Evolutionary conservation across 2,797 vertebrate species (phyloP), one percentile per base, ranked within the genome.

Genomic region (Gambelia wislizenii): DNA sequence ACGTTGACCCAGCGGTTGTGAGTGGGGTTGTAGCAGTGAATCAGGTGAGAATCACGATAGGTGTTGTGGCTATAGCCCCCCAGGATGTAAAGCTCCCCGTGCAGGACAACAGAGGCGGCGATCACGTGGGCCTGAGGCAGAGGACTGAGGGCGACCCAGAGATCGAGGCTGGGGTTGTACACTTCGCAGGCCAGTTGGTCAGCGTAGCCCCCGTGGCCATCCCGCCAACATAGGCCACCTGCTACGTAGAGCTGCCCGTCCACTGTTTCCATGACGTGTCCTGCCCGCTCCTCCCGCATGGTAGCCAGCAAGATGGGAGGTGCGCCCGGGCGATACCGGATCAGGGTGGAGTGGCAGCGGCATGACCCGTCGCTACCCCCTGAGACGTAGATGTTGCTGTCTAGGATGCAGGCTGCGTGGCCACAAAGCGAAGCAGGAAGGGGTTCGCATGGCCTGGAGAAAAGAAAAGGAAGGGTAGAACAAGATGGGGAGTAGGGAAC

Each of bases 41-140:
- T 96, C 92, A 97, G 91, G 52, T 98, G 96, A 0, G 96, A 97
- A 54, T 98, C 96, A 59, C 94, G 95, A 0, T 97, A 97, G 4
- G 97, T 97, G 25, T 95, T 94, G 16, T 96, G 97, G 27, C 98
- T 98, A 42, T 97, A 98, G 30, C 98, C 98, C 3, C 98, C 98
- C 56, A 97, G 83, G 2, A 98, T 81, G 0, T 98, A 95, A 4
- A 98, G 92, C 64, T 97, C 96, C 0, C 96, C 97, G 1, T 97
- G 95, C 27, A 98, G 79, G 13, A 96, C 93, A 0, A 95, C 96
- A 2, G 96, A 95, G 0, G 97, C 96, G 5, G 96, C 97, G 2
- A 96, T 96, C 9, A 98, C 97, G 0, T 98, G 97, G 20, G 97
- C 95, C 0, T 94, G 96, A 2, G 97, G 97, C 64, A 98, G 80